Conservation (phyloP, 2,113 vertebrate genomes). For the Pangasianodon gigas region DNA sequence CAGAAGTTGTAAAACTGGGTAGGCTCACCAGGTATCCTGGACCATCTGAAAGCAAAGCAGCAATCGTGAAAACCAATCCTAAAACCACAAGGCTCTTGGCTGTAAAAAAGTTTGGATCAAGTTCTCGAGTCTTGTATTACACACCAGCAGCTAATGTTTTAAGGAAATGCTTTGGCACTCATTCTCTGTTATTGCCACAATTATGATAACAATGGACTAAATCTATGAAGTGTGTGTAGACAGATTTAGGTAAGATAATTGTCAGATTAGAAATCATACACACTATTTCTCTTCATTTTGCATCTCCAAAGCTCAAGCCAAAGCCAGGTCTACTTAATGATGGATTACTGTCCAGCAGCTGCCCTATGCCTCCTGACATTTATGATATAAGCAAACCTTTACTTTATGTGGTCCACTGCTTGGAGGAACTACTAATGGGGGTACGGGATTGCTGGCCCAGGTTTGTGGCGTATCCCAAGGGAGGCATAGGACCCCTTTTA, state of each 20-base stretch:
- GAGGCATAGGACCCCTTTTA: constrained; percentile 70
- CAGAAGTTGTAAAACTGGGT: background rate
- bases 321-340: background rate
- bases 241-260: background rate
- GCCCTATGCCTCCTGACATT: constrained; percentile 56
- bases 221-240: constrained; percentile 6
- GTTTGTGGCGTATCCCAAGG: constrained; percentile 66
- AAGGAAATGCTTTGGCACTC: background rate
- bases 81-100: background rate
- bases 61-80: background rate
- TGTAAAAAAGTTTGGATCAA: background rate
- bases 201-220: background rate
- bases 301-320: background rate
- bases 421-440: constrained; percentile 70
- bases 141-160: background rate
- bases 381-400: constrained; percentile 61
- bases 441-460: constrained; percentile 58
- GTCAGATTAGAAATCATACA: constrained; percentile 1
- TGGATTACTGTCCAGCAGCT: constrained; percentile 48
- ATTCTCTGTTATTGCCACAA: background rate
- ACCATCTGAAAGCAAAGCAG: background rate
- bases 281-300: constrained; percentile 7
- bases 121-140: background rate
- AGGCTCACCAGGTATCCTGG: no score
- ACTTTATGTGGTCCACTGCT: constrained; percentile 56